A percentile compares a stretch with the other conserved stretches of the same genome.
phyloP scores from a whole-genome alignment of 2,113 vertebrate genomes.

The Cryptomyrus ogoouensis region DNA sequence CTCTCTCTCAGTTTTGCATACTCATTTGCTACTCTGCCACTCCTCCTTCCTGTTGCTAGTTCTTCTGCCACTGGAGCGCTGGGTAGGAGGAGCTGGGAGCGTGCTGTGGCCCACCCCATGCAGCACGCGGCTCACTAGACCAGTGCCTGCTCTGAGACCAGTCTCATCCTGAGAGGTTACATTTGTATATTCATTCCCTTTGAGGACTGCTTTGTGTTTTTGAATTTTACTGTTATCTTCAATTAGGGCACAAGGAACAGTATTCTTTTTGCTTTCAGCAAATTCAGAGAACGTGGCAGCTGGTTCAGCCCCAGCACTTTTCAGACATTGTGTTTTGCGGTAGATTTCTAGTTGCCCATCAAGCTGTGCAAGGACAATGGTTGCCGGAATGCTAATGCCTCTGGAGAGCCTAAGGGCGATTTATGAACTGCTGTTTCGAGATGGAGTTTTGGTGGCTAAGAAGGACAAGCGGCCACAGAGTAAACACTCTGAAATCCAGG shows the following conservation, averaged over 20 bases:
- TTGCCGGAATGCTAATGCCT: conserved; percentile 93
- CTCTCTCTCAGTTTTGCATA: conserved; percentile 29
- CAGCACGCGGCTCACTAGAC: conserved; percentile 59
- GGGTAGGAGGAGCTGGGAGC: conserved; percentile 21
- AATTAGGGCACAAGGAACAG: neutral
- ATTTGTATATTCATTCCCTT: conserved; percentile 32
- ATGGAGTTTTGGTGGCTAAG: conserved; percentile 91
- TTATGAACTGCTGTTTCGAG: conserved; percentile 84
- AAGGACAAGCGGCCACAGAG: conserved; percentile 79
- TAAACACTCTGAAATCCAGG: conserved; percentile 74
- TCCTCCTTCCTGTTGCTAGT: conserved; percentile 35
- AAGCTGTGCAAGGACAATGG: conserved; percentile 62
- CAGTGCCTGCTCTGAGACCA: conserved; percentile 53
- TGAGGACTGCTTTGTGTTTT: conserved; percentile 11
- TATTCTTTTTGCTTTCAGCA: conserved; percentile 31
- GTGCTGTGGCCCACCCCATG: conserved; percentile 25
- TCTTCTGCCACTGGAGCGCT: conserved; percentile 12
- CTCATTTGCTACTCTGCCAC: neutral
- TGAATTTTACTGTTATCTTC: neutral
- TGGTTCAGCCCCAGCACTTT: conserved; percentile 49
- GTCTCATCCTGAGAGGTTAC: conserved; percentile 45
- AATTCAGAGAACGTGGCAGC: conserved; percentile 53
- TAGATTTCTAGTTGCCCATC: conserved; percentile 27
- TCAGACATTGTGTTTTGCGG: conserved; percentile 36
- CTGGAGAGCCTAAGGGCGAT: conserved; percentile 73